A percentile compares a stretch with the other conserved stretches of the same genome.
Conservation (phyloP, 2,888 invertebrate genomes). For the Lycocerus yunnanus region DNA sequence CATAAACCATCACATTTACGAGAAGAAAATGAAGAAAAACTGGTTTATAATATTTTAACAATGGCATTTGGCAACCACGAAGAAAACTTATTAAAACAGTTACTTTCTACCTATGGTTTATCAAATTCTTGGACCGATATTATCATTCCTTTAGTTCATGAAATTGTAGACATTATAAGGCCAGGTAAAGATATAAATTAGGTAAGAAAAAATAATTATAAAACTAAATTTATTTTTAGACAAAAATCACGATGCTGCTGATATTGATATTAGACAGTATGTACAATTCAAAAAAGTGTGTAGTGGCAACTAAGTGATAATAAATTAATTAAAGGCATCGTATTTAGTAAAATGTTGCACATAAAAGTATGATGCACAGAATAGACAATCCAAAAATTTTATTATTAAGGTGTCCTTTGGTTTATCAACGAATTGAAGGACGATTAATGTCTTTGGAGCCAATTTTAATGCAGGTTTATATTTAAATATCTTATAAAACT, state of each 20-base stretch:
- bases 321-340: constrained; percentile 83
- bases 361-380: constrained; percentile 82
- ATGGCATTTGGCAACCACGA: constrained; percentile 66
- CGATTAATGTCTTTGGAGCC: constrained; percentile 93
- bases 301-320: constrained; percentile 73
- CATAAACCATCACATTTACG: constrained; percentile 57
- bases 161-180: constrained; percentile 78
- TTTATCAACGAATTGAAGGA: constrained; percentile 93
- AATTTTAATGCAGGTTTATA: constrained; percentile 81
- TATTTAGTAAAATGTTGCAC: constrained; percentile 94
- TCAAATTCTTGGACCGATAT: constrained; percentile 79
- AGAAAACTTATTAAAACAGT: constrained; percentile 65
- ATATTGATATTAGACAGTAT: constrained; percentile 92
- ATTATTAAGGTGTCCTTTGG: constrained; percentile 85
- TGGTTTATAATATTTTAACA: constrained; percentile 57
- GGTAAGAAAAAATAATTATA: not conserved
- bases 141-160: constrained; percentile 76
- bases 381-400: constrained; percentile 84
- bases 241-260: constrained; percentile 72
- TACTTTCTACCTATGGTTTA: constrained; percentile 74
- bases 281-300: constrained; percentile 94
- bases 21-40: constrained; percentile 58
- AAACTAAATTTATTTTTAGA: constrained; percentile 55
- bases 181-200: too few species aligned
- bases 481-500: constrained; percentile 6